These are phyloP conservation scores for Campylomormyrus numenius DNA, from an alignment of 2,113 vertebrate species.

Conservation along the genomic window DNA sequence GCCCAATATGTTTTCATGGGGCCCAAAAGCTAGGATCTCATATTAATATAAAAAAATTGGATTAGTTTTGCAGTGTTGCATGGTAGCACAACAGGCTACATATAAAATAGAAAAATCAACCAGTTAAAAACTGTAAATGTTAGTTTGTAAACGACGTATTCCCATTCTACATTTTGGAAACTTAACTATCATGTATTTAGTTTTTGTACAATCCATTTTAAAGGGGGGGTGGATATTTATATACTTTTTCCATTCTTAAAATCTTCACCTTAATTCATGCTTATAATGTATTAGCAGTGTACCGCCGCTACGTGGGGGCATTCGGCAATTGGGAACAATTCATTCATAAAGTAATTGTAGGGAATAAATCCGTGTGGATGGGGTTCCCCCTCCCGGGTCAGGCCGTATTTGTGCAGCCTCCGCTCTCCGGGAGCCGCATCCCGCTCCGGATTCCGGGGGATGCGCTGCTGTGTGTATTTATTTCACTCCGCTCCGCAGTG, in stretches of 20 bases:
- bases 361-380: neutral
- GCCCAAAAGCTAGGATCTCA: neutral
- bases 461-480: constrained; percentile 47
- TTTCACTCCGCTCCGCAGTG: constrained; percentile 40
- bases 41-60: neutral
- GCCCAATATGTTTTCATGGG: too few species aligned
- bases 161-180: neutral
- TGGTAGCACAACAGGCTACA: neutral
- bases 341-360: neutral
- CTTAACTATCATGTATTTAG: neutral
- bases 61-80: neutral
- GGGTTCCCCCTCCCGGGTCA: neutral
- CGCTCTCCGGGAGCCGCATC: constrained; percentile 1
- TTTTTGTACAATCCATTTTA: neutral
- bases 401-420: neutral
- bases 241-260: neutral
- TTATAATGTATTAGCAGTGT: neutral
- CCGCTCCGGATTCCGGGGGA: constrained; percentile 36
- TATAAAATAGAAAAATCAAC: neutral
- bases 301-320: neutral
- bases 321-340: neutral
- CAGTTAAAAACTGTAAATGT: neutral
- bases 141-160: neutral
- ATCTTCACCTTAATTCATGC: neutral
- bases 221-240: neutral